These are phyloP conservation scores for Brachionus rubens DNA, from an alignment of 1,140 invertebrate genomes.

Conservation along the genomic window DNA sequence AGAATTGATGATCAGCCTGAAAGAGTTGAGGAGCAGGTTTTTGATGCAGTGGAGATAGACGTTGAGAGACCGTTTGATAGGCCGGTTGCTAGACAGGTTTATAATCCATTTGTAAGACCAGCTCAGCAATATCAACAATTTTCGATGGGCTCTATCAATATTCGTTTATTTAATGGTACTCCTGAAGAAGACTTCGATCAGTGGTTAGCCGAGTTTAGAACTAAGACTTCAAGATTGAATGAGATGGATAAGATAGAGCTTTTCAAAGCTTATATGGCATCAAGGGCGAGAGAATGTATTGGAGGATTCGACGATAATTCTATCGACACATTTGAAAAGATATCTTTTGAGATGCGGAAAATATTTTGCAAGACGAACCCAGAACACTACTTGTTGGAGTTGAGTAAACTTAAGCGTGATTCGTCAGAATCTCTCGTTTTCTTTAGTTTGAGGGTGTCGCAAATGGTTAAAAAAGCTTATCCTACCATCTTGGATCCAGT, in stretches of 20 bases:
- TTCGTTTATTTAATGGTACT: conserved; percentile 4
- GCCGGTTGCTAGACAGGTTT: too few relatives aligned
- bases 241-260: conserved; percentile 1
- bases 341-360: neutral
- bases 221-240: neutral
- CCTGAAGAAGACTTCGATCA: too few relatives aligned
- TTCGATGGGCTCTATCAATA: too few relatives aligned
- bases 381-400: neutral
- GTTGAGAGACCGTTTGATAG: too few relatives aligned
- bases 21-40: too few relatives aligned
- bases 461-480: conserved; percentile 13
- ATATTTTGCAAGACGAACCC: neutral
- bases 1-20: too few relatives aligned
- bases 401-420: neutral
- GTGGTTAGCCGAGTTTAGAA: conserved; percentile 6
- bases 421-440: neutral
- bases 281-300: too few relatives aligned
- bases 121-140: too few relatives aligned
- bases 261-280: conserved; percentile 7
- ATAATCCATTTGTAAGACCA: too few relatives aligned
- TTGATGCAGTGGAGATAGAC: too few relatives aligned
- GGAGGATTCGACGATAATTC: neutral
- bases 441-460: neutral
- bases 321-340: neutral
- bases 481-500: neutral